Evolutionary conservation across 2,797 vertebrate species (phyloP).

Genomic region (Sarcoramphus papa): DNA sequence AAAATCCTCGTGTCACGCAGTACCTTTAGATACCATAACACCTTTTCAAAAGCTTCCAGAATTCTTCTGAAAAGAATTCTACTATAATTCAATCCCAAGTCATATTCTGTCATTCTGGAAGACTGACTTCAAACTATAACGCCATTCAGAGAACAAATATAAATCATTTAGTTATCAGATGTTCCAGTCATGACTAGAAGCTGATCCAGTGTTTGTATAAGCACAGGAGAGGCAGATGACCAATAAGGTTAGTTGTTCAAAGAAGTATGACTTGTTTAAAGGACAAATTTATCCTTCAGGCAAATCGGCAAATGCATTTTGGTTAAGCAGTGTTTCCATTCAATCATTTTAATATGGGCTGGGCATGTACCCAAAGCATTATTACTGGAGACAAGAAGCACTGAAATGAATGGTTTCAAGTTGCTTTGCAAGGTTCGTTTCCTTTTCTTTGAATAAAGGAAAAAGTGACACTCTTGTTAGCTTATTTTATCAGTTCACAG

Average conservation of each 20-base stretch:
- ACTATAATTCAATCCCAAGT: background rate
- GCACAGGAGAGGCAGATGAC: background rate
- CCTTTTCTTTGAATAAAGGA: conserved; percentile 52
- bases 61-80: background rate
- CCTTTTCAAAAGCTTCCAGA: background rate
- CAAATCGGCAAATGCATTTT: background rate
- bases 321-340: background rate
- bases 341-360: conserved; percentile 17
- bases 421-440: conserved; percentile 55
- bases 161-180: background rate
- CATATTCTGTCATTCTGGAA: background rate
- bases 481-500: background rate
- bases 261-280: background rate
- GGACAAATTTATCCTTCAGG: background rate
- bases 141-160: background rate
- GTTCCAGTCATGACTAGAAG: background rate
- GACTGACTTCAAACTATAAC: background rate
- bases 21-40: background rate
- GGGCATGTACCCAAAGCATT: background rate
- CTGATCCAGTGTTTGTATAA: background rate
- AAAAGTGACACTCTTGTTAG: background rate
- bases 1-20: background rate
- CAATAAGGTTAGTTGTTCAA: background rate
- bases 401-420: conserved; percentile 41
- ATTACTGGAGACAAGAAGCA: conserved; percentile 8